phyloP scores from a whole-genome alignment of 92 coral and sea anemone genomes.

The Virgularia gustaviana region DNA sequence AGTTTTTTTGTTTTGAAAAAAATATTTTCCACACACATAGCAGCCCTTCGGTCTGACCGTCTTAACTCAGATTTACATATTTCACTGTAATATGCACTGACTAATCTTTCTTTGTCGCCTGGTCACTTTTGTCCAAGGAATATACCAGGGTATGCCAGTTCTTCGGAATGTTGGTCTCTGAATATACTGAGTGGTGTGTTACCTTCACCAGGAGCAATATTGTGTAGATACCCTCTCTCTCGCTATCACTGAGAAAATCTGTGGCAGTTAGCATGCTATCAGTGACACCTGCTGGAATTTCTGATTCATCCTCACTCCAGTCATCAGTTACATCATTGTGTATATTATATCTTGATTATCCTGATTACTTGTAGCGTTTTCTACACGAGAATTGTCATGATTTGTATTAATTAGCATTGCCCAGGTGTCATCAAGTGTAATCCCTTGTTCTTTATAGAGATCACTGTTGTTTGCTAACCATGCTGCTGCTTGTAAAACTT shows the following conservation, averaged over 20 bases:
- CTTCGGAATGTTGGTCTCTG: constrained; percentile 39
- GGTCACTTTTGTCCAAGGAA: constrained; percentile 50
- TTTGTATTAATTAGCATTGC: background rate
- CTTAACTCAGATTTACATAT: constrained; percentile 36
- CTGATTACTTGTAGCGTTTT: background rate
- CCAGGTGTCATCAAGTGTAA: constrained; percentile 12
- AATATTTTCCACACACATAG: constrained; percentile 39
- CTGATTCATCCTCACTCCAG: constrained; percentile 21
- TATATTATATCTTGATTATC: background rate
- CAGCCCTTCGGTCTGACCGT: constrained; percentile 38
- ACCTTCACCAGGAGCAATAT: constrained; percentile 42
- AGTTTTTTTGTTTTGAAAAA: constrained; percentile 44
- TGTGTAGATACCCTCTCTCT: constrained; percentile 13
- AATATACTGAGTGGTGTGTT: constrained; percentile 41
- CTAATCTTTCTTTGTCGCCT: constrained; percentile 33
- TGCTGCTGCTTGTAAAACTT: constrained; percentile 7
- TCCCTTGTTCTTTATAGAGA: constrained; percentile 13
- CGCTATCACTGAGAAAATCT: constrained; percentile 32
- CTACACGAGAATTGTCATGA: background rate
- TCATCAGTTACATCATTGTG: background rate
- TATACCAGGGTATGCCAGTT: constrained; percentile 56
- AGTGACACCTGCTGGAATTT: constrained; percentile 40
- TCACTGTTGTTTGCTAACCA: constrained; percentile 18
- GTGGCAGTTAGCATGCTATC: constrained; percentile 54
- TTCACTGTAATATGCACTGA: constrained; percentile 35